Evolutionary conservation across 2,113 vertebrate genomes (phyloP).

Genomic region (Sciurus niger): DNA sequence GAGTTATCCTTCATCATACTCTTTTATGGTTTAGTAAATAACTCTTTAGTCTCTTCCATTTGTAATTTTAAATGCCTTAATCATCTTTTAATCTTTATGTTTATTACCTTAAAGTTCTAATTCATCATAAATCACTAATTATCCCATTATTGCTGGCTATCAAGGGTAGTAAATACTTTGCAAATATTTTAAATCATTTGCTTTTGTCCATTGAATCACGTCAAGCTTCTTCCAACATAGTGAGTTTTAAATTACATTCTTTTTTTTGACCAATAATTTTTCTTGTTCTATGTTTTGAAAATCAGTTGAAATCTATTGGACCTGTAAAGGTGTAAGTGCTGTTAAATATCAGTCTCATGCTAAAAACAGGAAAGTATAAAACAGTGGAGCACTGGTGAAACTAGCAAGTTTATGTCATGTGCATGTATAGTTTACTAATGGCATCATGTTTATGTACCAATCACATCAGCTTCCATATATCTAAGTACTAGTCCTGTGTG

Average conservation of each 20-base stretch:
- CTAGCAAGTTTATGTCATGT: not conserved
- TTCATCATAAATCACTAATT: not conserved
- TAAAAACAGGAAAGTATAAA: slow-evolving; percentile 46
- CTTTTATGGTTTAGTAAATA: not conserved
- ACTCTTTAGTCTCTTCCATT: not conserved
- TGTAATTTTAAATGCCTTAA: not conserved
- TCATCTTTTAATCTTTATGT: not conserved
- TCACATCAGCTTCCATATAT: not conserved
- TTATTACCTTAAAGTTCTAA: not conserved
- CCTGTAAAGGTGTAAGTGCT: not conserved
- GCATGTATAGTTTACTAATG: not conserved
- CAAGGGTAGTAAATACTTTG: slow-evolving; percentile 17
- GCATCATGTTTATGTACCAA: not conserved
- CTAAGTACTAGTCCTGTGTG: slow-evolving; percentile 14
- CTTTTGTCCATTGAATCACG: not conserved
- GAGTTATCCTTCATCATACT: not conserved
- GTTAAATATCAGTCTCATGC: slow-evolving; percentile 8
- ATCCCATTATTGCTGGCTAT: not conserved
- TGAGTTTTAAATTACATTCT: not conserved
- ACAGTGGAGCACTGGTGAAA: not conserved
- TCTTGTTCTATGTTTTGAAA: slow-evolving; percentile 39
- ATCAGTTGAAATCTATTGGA: not conserved
- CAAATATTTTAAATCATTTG: slow-evolving; percentile 32
- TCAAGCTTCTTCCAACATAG: not conserved
- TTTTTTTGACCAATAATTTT: not conserved